Base-by-base conservation (phyloP, 2,888 invertebrate genomes). In the Agriopis leucophaearia region DNA sequence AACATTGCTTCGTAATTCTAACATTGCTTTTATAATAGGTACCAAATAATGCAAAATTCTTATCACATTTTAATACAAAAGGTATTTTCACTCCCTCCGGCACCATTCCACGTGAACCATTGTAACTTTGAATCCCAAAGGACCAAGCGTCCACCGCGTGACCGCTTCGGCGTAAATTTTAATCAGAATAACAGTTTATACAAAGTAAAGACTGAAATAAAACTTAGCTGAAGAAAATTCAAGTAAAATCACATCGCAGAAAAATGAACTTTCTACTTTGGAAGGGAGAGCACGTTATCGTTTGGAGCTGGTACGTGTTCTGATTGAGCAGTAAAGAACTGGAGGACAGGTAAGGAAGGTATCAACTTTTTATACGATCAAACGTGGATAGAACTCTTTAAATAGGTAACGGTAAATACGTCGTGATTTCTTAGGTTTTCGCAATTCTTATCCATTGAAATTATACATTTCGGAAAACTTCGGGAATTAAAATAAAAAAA, bases 291-390 rank as follows among this genome's bases (percentile, higher is more conserved):
- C 57, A 50, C 64, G 74, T 74, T 80, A 77, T 82, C 71, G 75
- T 67, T 70, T 57, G 74, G 57, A 73, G 66, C 60, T 58, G 18
- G 50, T 18, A 48, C 58, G 61, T 70, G 50, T 56, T 69, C 71
- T 72, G 74, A 74, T 72, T 71, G 62, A 74, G 75, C 71, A 69
- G 74, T 73, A 74, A 67, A 63, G 55, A 45, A 55, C 16, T 48
- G 42, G 27, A 57, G 47, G 74, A 55, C 54, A 69, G 77, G 79
- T 77, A 82, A 83, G 78, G 76, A 81, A 83, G 76, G 75, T 81
- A 78, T 85, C 82, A 81, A 86, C 80, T 82, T 82, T 67, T 78
- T 81, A 81, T 79, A 81, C 80, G 80, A 86, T 84, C 81, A 80
- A 76, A 76, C 74, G 82, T 76, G 76, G 27, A 44, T 42, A 42